Base-by-base conservation (phyloP, 2,888 invertebrate species). In the Pseudolycoriella hygida region DNA sequence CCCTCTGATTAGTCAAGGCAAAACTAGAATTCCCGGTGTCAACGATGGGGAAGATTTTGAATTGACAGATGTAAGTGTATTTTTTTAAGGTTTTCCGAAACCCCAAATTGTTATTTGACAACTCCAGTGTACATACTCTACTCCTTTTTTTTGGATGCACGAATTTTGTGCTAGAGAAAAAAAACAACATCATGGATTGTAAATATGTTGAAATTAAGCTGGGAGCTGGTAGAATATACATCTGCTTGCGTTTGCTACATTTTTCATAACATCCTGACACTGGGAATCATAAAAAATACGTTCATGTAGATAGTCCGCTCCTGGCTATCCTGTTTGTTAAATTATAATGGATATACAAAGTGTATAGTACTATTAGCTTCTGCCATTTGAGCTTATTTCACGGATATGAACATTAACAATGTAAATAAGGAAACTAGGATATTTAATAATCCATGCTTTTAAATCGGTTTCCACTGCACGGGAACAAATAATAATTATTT, bases 1-100 rank as follows among this genome's bases (percentile, higher is more conserved):
- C 76, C 76, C 77, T 67, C 85, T 80, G 74, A 83, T 92, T 72
- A 83, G 85, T 73, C 89, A 92, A 74, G 93, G 93, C 71, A 88
- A 86, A 75, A 85, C 83, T 62, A 78, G 82, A 70, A 92, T 96
- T 68, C 89, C 90, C 67, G 86, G 85, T 66, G 80, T 96, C 70
- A 90, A 93, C 76, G 94, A 96, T 73, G 77, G 73, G 59, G 81
- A 80, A 68, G 89, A 92, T 70, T 84, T 88, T 76, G 76, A 76
- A 66, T 69, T 76, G 61, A 86, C 85, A 61, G 81, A 85, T 71
- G 87, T 87, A 84, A 86, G 85, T 83, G 60, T 39, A 8, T 4
- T 25, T 25, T 39, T 15, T 39, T n/a, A 5, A 37, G 14, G 30
- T 30, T 30, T 30, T 30, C 8, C 11, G 30, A 30, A 11, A 6